Conservation (phyloP, 2,113 vertebrate species). For the Erpornis zantholeuca region DNA sequence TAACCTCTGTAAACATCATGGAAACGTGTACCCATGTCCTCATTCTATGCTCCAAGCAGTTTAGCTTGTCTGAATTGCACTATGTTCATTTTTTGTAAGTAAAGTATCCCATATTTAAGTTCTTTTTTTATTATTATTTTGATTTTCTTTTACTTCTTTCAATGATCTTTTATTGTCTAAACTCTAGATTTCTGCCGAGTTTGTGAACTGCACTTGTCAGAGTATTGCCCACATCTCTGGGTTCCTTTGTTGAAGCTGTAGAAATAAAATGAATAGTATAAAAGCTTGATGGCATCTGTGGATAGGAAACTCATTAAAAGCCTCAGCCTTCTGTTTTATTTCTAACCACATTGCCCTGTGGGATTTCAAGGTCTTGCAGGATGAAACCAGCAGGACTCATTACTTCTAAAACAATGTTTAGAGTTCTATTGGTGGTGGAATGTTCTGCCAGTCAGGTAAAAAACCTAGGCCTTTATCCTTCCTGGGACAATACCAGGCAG, state of each 20-base stretch:
- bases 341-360: constrained; percentile 82
- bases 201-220: constrained; percentile 79
- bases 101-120: constrained; percentile 76
- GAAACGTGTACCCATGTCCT: not conserved
- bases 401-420: constrained; percentile 84
- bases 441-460: constrained; percentile 89
- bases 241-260: constrained; percentile 82
- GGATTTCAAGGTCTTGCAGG: constrained; percentile 81
- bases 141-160: constrained; percentile 71
- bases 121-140: constrained; percentile 71
- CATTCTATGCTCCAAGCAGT: not conserved
- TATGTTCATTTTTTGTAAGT: constrained; percentile 74
- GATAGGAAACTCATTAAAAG: constrained; percentile 87
- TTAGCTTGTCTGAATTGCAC: constrained; percentile 50
- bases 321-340: constrained; percentile 85
- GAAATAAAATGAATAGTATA: constrained; percentile 86
- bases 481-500: constrained; percentile 74
- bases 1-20: not conserved
- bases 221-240: constrained; percentile 84
- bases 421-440: constrained; percentile 81
- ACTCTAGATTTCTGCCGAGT: constrained; percentile 80
- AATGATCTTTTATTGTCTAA: constrained; percentile 76
- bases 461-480: constrained; percentile 81
- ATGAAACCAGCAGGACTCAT: constrained; percentile 87
- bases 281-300: constrained; percentile 86